Evolutionary conservation across 2,888 invertebrate species (phyloP).

Genomic region (Hydrotaea diabolus): DNA sequence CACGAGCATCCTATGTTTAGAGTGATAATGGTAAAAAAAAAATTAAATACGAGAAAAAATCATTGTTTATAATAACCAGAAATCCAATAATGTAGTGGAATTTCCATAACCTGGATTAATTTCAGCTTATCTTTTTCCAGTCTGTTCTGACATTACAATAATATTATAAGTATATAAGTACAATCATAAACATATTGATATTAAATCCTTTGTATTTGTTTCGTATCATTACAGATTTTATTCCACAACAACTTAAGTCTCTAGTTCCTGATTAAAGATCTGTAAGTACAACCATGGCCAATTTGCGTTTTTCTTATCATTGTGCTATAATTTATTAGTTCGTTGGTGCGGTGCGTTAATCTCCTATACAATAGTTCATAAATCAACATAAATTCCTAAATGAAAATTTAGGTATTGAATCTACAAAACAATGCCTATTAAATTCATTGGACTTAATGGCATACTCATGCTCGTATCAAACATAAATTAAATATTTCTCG

Average conservation of each 20-base stretch:
- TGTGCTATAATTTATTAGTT: background rate
- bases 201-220: too few relatives aligned
- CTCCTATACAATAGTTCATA: background rate
- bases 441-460: background rate
- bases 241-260: background rate
- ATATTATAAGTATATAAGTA: too few relatives aligned
- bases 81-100: too few relatives aligned
- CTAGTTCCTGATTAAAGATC: slow-evolving; percentile 33
- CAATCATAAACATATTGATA: background rate
- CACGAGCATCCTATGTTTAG: too few relatives aligned
- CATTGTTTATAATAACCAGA: too few relatives aligned
- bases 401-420: background rate
- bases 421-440: background rate
- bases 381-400: background rate
- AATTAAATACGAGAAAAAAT: too few relatives aligned
- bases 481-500: background rate
- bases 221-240: slow-evolving; percentile 31
- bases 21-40: too few relatives aligned
- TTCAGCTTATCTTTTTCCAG: too few relatives aligned
- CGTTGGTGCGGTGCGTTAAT: background rate
- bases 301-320: background rate
- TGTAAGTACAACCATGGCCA: slow-evolving; percentile 28
- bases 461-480: background rate
- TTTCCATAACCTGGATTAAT: too few relatives aligned
- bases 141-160: too few relatives aligned